phyloP scores from a whole-genome alignment of 1,140 invertebrate genomes.

The Euglossa dilemma region DNA sequence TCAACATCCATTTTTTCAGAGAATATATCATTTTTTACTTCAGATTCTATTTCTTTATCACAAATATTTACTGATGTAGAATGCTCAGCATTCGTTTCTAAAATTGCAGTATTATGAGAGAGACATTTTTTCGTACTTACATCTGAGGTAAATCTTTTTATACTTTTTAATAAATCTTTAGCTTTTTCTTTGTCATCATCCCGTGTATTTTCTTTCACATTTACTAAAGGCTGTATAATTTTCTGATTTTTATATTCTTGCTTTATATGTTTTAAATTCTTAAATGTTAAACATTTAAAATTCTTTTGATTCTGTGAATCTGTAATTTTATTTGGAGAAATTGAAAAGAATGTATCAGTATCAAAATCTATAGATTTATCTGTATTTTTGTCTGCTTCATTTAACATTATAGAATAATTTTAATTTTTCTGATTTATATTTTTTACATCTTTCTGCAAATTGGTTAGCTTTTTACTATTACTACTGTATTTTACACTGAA shows the following conservation, averaged over 20 bases:
- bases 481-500: neutral
- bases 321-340: slow-evolving; percentile 7
- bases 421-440: neutral
- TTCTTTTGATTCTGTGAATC: neutral
- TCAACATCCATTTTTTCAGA: neutral
- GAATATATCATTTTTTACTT: neutral
- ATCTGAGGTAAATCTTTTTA: slow-evolving; percentile 7
- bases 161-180: neutral
- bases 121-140: neutral
- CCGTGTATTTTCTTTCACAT: neutral
- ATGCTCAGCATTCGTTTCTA: neutral
- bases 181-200: neutral
- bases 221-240: neutral
- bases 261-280: neutral
- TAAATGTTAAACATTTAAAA: neutral
- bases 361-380: slow-evolving; percentile 29
- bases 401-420: neutral
- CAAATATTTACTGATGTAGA: neutral
- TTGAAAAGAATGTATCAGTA: slow-evolving; percentile 36
- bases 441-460: slow-evolving; percentile 9
- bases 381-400: neutral
- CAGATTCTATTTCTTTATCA: neutral
- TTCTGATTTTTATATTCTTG: neutral
- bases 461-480: neutral
- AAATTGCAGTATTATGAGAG: neutral